A percentile compares a stretch with the other conserved stretches of the same genome.
Evolutionary conservation across 2,888 invertebrate genomes (phyloP).

Genomic region (Seira sanloemensis): DNA sequence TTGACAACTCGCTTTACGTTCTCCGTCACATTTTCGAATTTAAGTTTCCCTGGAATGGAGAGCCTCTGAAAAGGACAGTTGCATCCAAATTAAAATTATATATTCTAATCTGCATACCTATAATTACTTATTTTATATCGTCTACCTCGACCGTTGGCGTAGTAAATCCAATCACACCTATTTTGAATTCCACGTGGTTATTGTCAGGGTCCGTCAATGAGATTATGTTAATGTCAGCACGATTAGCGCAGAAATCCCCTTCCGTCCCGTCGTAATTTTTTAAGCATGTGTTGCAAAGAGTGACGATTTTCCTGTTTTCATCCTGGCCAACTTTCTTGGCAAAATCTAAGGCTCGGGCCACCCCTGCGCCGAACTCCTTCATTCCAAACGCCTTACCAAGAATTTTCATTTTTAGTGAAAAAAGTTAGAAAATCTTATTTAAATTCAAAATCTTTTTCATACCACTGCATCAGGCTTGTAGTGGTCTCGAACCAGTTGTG

Average conservation of each 20-base stretch:
- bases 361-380: slow-evolving; percentile 69
- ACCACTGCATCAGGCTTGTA: slow-evolving; percentile 61
- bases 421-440: background rate
- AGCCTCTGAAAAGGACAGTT: slow-evolving; percentile 43
- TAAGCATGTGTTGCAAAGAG: background rate
- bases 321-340: background rate
- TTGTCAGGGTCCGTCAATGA: too few species aligned
- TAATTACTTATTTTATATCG: background rate
- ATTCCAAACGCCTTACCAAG: slow-evolving; percentile 67
- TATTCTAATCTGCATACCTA: too few species aligned
- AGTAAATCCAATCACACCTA: slow-evolving; percentile 67
- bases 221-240: background rate
- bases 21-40: slow-evolving; percentile 43
- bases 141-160: slow-evolving; percentile 63
- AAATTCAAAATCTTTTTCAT: slow-evolving; percentile 7
- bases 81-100: background rate
- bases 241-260: background rate
- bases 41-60: slow-evolving; percentile 60
- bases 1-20: slow-evolving; percentile 32
- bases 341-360: slow-evolving; percentile 40
- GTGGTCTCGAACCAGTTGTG: slow-evolving; percentile 43
- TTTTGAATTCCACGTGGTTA: too few species aligned
- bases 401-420: background rate
- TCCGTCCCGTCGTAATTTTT: slow-evolving; percentile 18
- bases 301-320: too few species aligned